phyloP scores from a whole-genome alignment of 1,140 invertebrate genomes.

The Melitaea cinxia region DNA sequence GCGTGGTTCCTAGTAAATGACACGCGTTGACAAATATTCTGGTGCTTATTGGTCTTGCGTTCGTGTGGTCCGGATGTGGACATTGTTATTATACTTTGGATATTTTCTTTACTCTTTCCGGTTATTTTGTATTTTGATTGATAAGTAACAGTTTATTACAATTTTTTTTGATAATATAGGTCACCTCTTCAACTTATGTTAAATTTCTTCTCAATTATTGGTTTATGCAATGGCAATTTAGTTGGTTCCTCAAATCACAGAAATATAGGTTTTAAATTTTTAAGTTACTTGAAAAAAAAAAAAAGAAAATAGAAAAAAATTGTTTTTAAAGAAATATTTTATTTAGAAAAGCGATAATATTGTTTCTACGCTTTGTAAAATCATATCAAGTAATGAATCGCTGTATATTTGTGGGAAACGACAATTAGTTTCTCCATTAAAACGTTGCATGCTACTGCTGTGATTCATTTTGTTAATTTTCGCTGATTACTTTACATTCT shows the following conservation, averaged over 20 bases:
- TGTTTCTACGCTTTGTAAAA: neutral
- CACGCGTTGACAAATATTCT: conserved; percentile 29
- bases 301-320: no score
- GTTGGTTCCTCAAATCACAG: no score
- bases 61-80: conserved; percentile 67
- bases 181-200: no score
- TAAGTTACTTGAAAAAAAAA: no score
- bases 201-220: no score
- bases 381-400: neutral
- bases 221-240: no score
- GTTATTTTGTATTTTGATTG: conserved; percentile 16
- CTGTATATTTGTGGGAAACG: conserved; percentile 39
- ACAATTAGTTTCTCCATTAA: conserved; percentile 17
- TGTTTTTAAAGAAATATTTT: no score
- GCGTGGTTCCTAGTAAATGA: conserved; percentile 26
- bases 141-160: neutral
- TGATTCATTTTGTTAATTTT: conserved; percentile 39
- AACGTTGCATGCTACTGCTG: neutral
- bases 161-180: neutral
- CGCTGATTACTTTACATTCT: conserved; percentile 21
- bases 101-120: conserved; percentile 49
- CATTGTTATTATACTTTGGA: conserved; percentile 52
- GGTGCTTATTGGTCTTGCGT: conserved; percentile 43
- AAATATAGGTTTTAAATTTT: no score
- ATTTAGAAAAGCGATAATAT: no score